phyloP scores from a whole-genome alignment of 2,113 vertebrate species.

The Stegostoma tigrinum region DNA sequence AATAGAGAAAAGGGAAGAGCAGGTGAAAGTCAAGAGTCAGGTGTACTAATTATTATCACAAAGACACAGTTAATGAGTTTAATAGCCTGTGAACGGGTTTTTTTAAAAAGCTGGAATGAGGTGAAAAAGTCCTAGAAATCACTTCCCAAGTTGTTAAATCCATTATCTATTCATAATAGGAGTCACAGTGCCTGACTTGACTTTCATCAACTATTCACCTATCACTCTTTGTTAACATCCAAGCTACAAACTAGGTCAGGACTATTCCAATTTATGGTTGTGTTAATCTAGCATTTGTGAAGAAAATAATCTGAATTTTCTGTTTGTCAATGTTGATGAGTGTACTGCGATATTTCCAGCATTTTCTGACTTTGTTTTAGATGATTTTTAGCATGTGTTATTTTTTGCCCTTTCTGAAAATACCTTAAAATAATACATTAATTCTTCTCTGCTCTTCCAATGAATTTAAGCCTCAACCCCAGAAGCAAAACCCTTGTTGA shows the following conservation, averaged over 20 bases:
- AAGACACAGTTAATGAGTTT: background rate
- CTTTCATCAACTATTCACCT: background rate
- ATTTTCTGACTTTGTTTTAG: background rate
- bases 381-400: background rate
- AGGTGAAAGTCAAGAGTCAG: background rate
- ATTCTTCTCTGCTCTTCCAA: background rate
- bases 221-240: background rate
- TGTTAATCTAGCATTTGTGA: background rate
- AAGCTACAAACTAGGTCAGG: no score
- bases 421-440: background rate
- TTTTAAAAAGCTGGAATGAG: background rate
- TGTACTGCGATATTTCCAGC: background rate
- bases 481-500: background rate
- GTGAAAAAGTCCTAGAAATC: background rate
- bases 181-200: background rate
- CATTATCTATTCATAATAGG: background rate
- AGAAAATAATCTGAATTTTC: background rate
- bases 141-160: background rate
- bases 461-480: background rate
- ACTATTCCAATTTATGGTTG: background rate
- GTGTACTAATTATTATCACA: background rate
- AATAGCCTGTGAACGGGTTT: background rate
- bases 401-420: background rate
- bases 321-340: background rate
- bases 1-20: background rate